Percentiles rank a stretch among this genome's conserved stretches.
Evolutionary conservation across 2,113 vertebrate species (phyloP).

Genomic region (Deroptyus accipitrinus): DNA sequence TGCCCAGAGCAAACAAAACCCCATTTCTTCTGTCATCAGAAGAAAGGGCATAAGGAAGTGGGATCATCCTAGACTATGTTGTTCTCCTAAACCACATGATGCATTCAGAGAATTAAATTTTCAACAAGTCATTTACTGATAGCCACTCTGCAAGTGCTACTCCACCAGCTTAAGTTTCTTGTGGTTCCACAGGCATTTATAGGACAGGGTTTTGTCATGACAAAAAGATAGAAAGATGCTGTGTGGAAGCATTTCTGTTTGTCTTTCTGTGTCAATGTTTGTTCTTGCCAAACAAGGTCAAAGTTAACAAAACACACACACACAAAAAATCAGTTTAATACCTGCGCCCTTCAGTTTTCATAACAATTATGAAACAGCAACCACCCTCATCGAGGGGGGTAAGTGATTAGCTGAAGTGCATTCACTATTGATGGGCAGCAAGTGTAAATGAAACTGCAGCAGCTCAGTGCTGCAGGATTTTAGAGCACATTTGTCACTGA

Average conservation of each 20-base stretch:
- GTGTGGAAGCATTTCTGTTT: slow-evolving; percentile 58
- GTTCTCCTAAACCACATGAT: slow-evolving; percentile 79
- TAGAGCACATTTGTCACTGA: not conserved
- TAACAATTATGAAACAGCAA: not conserved
- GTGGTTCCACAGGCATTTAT: slow-evolving; percentile 76
- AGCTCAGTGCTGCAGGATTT: not conserved
- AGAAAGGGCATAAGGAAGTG: slow-evolving; percentile 69
- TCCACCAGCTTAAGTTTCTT: slow-evolving; percentile 76
- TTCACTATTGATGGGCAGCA: slow-evolving; percentile 24
- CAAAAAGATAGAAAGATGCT: slow-evolving; percentile 47
- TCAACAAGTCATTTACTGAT: slow-evolving; percentile 82
- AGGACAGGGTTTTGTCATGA: slow-evolving; percentile 70
- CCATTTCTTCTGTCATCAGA: slow-evolving; percentile 55
- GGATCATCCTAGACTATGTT: slow-evolving; percentile 74
- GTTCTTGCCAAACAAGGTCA: not conserved
- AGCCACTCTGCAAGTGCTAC: slow-evolving; percentile 67
- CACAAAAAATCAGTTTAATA: not conserved
- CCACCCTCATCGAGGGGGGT: not conserved
- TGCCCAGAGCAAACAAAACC: slow-evolving; percentile 44
- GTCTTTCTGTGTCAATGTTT: slow-evolving; percentile 1
- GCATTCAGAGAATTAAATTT: slow-evolving; percentile 86
- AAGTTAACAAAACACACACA: not conserved
- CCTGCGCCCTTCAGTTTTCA: not conserved
- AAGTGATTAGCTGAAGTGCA: not conserved
- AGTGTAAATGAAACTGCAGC: slow-evolving; percentile 40